Evolutionary conservation across 2,888 invertebrate genomes (phyloP).

Genomic region (Marronus borbonicus): DNA sequence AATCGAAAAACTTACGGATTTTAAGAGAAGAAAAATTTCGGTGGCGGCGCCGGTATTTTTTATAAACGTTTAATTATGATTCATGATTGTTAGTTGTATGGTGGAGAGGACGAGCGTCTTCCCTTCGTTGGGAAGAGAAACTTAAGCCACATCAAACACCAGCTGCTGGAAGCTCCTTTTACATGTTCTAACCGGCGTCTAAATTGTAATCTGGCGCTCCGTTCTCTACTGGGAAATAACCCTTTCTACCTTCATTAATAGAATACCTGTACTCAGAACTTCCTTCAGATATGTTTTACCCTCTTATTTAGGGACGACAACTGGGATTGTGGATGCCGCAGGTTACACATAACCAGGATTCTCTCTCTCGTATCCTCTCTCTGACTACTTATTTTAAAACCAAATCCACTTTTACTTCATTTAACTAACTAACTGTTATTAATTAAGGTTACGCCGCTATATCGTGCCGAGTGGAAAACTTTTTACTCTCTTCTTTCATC

Average conservation of each 20-base stretch:
- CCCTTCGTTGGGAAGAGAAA: conserved; percentile 18
- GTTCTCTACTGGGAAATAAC: conserved; percentile 45
- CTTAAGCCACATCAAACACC: conserved; percentile 49
- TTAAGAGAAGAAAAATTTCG: too few species aligned
- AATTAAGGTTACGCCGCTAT: conserved; percentile 49
- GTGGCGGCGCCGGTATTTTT: too few species aligned
- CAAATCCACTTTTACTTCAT: conserved; percentile 49
- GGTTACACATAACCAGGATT: conserved; percentile 43
- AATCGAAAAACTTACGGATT: too few species aligned
- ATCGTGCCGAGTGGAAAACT: conserved; percentile 29
- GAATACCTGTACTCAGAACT: conserved; percentile 60
- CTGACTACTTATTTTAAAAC: conserved; percentile 45
- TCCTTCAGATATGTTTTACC: conserved; percentile 58
- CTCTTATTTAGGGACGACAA: conserved; percentile 58
- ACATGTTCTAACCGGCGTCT: conserved; percentile 44
- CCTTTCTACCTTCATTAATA: conserved; percentile 60
- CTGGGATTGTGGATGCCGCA: conserved; percentile 55
- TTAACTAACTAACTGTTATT: conserved; percentile 53
- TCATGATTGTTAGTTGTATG: conserved; percentile 49
- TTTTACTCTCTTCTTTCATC: conserved; percentile 39
- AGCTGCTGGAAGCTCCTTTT: conserved; percentile 37
- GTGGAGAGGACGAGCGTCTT: conserved; percentile 7
- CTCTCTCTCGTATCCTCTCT: conserved; percentile 11
- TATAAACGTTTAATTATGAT: too few species aligned
- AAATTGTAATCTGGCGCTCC: conserved; percentile 43